Evolutionary conservation across 2,888 invertebrate species (phyloP), one percentile per base, ranked within the genome.

Genomic region (Dyspetes luteomarginatus): DNA sequence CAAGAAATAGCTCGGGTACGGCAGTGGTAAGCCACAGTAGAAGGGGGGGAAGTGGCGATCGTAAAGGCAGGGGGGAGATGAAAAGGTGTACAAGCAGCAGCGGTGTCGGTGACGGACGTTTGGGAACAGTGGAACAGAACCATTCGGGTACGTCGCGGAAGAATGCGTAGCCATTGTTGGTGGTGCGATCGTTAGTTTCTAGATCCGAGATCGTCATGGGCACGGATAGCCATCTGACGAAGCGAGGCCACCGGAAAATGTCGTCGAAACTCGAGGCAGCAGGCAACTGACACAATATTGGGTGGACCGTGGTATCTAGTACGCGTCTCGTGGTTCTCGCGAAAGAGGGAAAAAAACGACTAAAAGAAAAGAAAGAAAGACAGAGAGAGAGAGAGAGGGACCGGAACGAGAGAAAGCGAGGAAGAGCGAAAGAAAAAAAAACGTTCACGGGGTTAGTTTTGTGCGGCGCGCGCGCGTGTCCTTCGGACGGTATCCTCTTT

Each of bases 151-250:
- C 89, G 89, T 89, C 89, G 90, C 86, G 88, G 86, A 90, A 88
- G 90, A 90, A 89, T 92, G 92, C 91, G 92, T 92, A 92, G 92
- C 92, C 92, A 92, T 92, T 92, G 92, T 92, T 91, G 91, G 90
- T 90, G 90, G 89, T 89, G 89, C 90, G 90, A 90, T 89, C 90
- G 90, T 91, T 92, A 90, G 89, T 89, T 89, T 90, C 86, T 90
- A 89, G 89, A 92, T 92, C 91, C 88, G 88, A 43, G 88, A 91
- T 91, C 89, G 91, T 91, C 91, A 93, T 93, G 93, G 93, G 92
- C 90, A 91, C 92, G 88, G 92, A 91, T 90, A 92, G 90, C 91
- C 92, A 93, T 93, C 92, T 92, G 89, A 90, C 89, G 87, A 90
- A 91, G 90, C 91, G 91, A 92, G 89, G 90, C 88, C 91, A 89